Conservation (phyloP, 2,113 vertebrate genomes). For the Morone chrysops region DNA sequence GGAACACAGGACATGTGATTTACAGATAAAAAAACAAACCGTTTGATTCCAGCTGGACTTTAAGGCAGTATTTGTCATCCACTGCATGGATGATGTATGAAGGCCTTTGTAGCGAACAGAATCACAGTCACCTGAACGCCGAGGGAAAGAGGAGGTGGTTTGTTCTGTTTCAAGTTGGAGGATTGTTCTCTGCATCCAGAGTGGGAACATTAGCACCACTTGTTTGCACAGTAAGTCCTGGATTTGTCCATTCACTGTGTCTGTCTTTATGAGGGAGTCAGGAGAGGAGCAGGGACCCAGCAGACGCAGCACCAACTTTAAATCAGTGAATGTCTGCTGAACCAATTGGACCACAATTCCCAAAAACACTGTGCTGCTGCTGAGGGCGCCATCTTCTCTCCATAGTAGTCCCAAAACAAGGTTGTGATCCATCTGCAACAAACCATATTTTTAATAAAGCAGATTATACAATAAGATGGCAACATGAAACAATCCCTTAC, state of each 20-base stretch:
- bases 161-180: not conserved
- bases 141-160: not conserved
- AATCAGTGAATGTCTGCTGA: not conserved
- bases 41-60: not conserved
- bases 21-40: not conserved
- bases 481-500: not conserved
- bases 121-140: too few relatives aligned
- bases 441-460: not conserved
- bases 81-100: too few relatives aligned
- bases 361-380: not conserved
- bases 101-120: too few relatives aligned
- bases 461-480: not conserved
- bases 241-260: too few relatives aligned
- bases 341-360: not conserved
- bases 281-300: not conserved
- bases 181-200: not conserved
- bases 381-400: not conserved
- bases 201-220: too few relatives aligned
- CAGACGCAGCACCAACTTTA: not conserved
- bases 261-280: not conserved
- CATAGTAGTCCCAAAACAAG: too few relatives aligned
- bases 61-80: not conserved
- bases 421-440: slow-evolving; percentile 1
- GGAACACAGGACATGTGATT: too few relatives aligned
- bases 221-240: not conserved